Base-by-base conservation (phyloP, 2,113 vertebrate species). In the Tenebrosternarchus preto region DNA sequence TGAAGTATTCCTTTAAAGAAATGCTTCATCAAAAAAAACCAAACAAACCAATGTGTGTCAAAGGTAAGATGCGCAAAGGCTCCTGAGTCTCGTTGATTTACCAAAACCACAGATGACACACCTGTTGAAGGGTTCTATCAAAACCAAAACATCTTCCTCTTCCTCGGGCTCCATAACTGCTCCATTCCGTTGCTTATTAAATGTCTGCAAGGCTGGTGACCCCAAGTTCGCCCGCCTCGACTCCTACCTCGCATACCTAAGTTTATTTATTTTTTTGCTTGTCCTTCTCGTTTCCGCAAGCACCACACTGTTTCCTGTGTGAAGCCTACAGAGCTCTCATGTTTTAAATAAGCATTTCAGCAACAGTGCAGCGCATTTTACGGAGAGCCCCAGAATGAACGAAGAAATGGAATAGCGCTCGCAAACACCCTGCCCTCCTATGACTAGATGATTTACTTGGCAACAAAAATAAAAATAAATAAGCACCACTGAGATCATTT, bases 311-410 rank as follows among this genome's bases (percentile, higher is more conserved):
- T 50, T 50, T 50, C 43, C 12, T 50, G 12, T 50, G 43, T 50
- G 43, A 50, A 50, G 43, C 11, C 31, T 29, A n/a, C 57, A 72
- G 53, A 53, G n/a, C 57, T n/a, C 68, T 33, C 66, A 33, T 73
- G 33, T 70, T 78, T 57, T 15, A 50, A 50, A 43, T 8, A 43
- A 50, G 15, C 60, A 27, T 53, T 57, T 39, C 27, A 2, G 19
- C 31, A 55, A 56, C 36, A 31, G 68, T 80, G 55, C 78, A 80
- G n/a, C 56, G 64, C 68, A 72, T 33, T 70, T 60, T n/a, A n/a
- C 57, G 6, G 9, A 11, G 29, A 60, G 53, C 39, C 31, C 43
- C 70, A 39, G 24, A 33, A 50, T 50, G 66, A 61, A 60, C 24
- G 24, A 36, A 59, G 56, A 9, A 9, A 15, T 25, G 12, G 27